Conservation (phyloP, 2,888 invertebrate species). For the Eucera pruinosa region DNA sequence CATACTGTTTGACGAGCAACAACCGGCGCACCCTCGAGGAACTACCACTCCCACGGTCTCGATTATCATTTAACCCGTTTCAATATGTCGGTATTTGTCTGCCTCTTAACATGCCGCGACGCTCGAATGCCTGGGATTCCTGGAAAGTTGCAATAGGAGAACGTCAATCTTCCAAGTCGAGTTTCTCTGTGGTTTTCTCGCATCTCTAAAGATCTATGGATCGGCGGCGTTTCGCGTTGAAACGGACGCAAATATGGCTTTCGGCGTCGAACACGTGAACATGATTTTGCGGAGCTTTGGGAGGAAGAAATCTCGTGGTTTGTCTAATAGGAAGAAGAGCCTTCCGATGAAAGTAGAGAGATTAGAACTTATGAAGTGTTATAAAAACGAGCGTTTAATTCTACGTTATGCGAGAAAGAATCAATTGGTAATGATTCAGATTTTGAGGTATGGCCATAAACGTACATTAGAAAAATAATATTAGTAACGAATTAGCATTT, state of each 20-base stretch:
- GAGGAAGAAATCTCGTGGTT: too few species aligned
- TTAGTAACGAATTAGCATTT: too few species aligned
- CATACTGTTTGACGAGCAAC: constrained; percentile 40
- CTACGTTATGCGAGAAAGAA: too few species aligned
- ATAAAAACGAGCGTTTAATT: too few species aligned
- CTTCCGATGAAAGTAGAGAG: too few species aligned
- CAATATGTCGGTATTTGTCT: constrained; percentile 4
- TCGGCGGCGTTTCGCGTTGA: constrained; percentile 2
- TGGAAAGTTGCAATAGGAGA: constrained; percentile 20
- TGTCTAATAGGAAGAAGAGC: too few species aligned
- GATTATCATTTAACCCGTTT: constrained; percentile 52
- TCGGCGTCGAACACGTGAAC: not conserved
- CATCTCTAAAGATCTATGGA: constrained; percentile 4
- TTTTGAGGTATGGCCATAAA: too few species aligned
- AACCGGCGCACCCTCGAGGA: constrained; percentile 39
- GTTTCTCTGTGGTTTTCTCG: constrained; percentile 19
- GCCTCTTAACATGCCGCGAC: constrained; percentile 26
- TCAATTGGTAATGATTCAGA: too few species aligned
- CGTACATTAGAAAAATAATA: too few species aligned
- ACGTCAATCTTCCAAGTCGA: constrained; percentile 15
- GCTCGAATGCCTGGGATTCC: constrained; percentile 6
- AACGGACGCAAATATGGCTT: not conserved
- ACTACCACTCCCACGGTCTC: constrained; percentile 40
- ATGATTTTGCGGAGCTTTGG: not conserved
- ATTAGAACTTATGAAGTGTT: too few species aligned